Percentiles rank a stretch among this genome's conserved stretches.
These are phyloP conservation scores for Aricia artaxerxes DNA, from an alignment of 2,888 invertebrate species.

Conservation along the genomic window DNA sequence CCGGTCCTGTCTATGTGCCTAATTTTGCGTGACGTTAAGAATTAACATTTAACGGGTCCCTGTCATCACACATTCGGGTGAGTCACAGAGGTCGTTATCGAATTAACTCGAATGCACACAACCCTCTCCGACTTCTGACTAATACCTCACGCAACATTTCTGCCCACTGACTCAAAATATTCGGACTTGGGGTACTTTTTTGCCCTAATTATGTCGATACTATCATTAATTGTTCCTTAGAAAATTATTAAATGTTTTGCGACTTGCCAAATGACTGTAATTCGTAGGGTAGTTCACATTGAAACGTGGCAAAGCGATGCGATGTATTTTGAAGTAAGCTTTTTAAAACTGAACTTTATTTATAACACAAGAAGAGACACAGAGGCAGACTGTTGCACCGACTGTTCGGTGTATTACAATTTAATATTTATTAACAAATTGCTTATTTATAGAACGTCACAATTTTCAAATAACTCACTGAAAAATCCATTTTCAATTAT, in stretches of 20 bases:
- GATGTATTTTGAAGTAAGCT: no score
- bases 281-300: no score
- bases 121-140: conserved; percentile 33
- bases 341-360: no score
- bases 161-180: conserved; percentile 25
- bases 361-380: no score
- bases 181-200: conserved; percentile 11
- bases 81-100: conserved; percentile 43
- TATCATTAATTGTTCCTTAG: not conserved
- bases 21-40: conserved; percentile 14
- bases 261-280: no score
- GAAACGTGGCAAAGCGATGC: no score
- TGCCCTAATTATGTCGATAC: not conserved
- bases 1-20: not conserved
- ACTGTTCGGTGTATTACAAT: no score
- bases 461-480: no score
- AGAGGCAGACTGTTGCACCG: no score
- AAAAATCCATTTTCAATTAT: no score
- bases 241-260: not conserved
- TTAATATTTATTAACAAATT: no score
- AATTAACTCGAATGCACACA: conserved; percentile 39
- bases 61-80: conserved; percentile 40
- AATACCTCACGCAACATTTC: conserved; percentile 32
- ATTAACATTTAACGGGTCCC: conserved; percentile 7
- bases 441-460: no score